Conservation (phyloP, 92 coral and sea anemone genomes). For the Zoanthus gigantus region DNA sequence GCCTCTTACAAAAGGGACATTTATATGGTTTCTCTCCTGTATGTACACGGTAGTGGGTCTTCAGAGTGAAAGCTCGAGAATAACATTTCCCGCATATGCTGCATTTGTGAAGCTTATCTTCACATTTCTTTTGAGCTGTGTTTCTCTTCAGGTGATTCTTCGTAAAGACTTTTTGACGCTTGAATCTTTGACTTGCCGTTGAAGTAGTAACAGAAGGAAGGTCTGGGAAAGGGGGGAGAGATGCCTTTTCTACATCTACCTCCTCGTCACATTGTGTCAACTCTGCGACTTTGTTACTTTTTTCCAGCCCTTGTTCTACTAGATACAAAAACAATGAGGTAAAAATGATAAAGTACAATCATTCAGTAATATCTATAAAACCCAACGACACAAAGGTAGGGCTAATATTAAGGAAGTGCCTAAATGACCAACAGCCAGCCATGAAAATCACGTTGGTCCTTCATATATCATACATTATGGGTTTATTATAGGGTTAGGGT, state of each 20-base stretch:
- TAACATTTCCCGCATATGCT: slow-evolving; percentile 36
- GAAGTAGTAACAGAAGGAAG: not conserved
- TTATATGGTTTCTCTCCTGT: slow-evolving; percentile 37
- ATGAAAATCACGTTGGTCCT: too few relatives aligned
- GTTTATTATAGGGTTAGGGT: too few relatives aligned
- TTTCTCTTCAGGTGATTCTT: not conserved
- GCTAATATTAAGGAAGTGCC: too few relatives aligned
- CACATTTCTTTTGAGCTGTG: not conserved
- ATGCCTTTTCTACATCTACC: slow-evolving; percentile 6
- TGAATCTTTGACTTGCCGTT: not conserved
- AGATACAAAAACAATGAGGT: not conserved
- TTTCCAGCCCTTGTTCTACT: slow-evolving; percentile 16
- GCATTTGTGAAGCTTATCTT: slow-evolving; percentile 35
- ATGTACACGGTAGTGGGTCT: slow-evolving; percentile 39
- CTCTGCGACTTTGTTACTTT: not conserved
- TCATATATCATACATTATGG: too few relatives aligned
- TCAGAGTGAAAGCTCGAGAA: slow-evolving; percentile 46
- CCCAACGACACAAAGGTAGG: too few relatives aligned
- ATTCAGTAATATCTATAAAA: too few relatives aligned
- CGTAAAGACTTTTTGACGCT: not conserved
- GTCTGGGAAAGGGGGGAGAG: not conserved
- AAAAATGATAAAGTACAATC: too few relatives aligned
- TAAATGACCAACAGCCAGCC: too few relatives aligned
- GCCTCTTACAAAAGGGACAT: slow-evolving; percentile 17
- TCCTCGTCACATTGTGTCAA: not conserved